phyloP scores from a whole-genome alignment of 2,113 vertebrate genomes.

The Megaptera novaeangliae region DNA sequence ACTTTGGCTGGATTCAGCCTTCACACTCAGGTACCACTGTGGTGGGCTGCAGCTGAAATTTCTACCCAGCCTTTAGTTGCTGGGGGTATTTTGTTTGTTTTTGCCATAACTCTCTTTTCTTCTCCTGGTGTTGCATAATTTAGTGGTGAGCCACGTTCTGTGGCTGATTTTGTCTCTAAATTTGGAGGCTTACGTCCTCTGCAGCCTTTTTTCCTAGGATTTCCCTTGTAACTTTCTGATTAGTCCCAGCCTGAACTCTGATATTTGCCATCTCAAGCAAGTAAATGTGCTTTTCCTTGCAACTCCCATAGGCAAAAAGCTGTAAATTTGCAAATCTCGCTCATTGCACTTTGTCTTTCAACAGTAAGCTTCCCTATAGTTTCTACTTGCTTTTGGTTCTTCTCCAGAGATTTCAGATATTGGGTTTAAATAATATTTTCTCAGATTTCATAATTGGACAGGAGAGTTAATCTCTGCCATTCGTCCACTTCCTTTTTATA shows the following conservation, averaged over 20 bases:
- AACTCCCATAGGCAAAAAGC: not conserved
- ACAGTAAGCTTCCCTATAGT: not conserved
- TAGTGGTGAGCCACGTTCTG: not conserved
- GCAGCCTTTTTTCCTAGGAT: not conserved
- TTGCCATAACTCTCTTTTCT: not conserved
- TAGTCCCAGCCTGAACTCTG: not conserved
- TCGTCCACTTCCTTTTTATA: not conserved
- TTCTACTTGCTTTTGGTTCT: constrained; percentile 8
- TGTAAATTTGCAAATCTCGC: not conserved
- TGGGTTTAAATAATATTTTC: not conserved
- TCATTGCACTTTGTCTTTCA: not conserved
- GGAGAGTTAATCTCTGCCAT: not conserved
- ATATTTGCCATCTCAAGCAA: not conserved
- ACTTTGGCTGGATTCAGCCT: not conserved
- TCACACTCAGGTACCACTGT: not conserved
- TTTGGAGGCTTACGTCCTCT: not conserved
- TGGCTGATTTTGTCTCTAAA: not conserved
- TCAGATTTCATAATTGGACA: constrained; percentile 12
- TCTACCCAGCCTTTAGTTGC: not conserved
- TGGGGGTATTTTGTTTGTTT: not conserved
- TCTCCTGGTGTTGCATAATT: not conserved
- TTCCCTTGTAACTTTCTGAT: not conserved
- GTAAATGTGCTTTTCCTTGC: not conserved
- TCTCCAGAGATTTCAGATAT: not conserved
- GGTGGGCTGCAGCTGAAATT: not conserved